phyloP scores from a whole-genome alignment of 2,888 invertebrate species.

The Tenthredo mesomela region DNA sequence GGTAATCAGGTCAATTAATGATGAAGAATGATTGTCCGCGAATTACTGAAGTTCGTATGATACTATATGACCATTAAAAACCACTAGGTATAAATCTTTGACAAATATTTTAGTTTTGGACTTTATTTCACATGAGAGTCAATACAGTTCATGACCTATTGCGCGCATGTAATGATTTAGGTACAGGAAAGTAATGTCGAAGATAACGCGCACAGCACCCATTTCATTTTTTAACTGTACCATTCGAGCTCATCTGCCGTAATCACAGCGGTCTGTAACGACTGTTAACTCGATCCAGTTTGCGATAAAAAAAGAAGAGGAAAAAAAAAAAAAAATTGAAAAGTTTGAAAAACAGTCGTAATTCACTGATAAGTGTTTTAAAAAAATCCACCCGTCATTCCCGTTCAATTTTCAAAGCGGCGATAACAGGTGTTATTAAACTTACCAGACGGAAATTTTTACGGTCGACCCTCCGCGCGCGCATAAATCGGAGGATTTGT shows the following conservation, averaged over 20 bases:
- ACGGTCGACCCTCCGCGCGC: conserved; percentile 17
- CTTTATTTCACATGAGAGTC: neutral
- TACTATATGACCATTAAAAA: too few relatives aligned
- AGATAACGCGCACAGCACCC: neutral
- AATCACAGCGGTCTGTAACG: conserved; percentile 16
- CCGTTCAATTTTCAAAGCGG: conserved; percentile 8
- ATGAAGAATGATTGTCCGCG: too few relatives aligned
- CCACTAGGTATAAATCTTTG: neutral
- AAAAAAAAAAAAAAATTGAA: neutral
- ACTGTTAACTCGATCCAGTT: conserved; percentile 18
- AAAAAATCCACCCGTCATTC: conserved; percentile 16
- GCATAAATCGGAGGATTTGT: conserved; percentile 21
- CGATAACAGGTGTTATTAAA: conserved; percentile 38
- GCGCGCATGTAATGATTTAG: neutral
- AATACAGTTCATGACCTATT: neutral
- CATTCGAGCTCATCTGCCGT: conserved; percentile 16
- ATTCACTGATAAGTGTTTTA: neutral
- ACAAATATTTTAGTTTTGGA: neutral
- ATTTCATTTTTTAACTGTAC: neutral
- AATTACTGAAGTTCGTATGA: too few relatives aligned
- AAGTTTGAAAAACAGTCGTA: conserved; percentile 13
- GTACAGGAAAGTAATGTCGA: neutral
- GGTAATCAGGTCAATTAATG: too few relatives aligned
- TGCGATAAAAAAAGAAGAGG: neutral
- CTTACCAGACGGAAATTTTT: conserved; percentile 28